These are phyloP conservation scores for Drosophila littoralis DNA, from an alignment of 1,140 invertebrate genomes.

Conservation along the genomic window DNA sequence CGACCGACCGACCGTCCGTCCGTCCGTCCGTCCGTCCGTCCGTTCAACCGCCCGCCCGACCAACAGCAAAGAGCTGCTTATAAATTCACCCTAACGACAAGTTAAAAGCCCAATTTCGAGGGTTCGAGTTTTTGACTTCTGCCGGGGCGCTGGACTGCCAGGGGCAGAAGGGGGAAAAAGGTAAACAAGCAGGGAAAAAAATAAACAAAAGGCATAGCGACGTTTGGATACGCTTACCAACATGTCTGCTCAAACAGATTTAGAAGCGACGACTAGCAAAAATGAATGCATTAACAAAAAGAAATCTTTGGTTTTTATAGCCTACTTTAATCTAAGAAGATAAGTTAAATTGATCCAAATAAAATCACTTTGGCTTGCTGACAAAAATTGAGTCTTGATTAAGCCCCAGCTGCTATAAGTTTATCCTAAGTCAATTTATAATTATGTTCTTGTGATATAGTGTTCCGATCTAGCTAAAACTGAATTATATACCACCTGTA, in stretches of 20 bases:
- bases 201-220: background rate
- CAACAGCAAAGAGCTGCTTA: conserved; percentile 61
- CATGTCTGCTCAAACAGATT: background rate
- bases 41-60: background rate
- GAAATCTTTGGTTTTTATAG: no score
- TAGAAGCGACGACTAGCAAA: no score
- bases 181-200: background rate
- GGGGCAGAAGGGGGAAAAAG: background rate
- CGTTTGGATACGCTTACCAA: conserved; percentile 10
- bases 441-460: no score
- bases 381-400: no score
- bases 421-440: no score
- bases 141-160: background rate
- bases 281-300: no score
- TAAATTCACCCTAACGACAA: conserved; percentile 81
- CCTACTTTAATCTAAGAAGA: no score
- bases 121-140: conserved; percentile 37
- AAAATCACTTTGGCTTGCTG: no score
- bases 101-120: conserved; percentile 66
- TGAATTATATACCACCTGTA: no score
- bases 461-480: no score
- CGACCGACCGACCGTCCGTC: conserved; percentile 31
- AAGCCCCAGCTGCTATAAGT: no score
- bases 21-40: background rate
- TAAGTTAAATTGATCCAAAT: no score